Conservation (phyloP, 2,888 invertebrate species). For the Venusia cambrica region DNA sequence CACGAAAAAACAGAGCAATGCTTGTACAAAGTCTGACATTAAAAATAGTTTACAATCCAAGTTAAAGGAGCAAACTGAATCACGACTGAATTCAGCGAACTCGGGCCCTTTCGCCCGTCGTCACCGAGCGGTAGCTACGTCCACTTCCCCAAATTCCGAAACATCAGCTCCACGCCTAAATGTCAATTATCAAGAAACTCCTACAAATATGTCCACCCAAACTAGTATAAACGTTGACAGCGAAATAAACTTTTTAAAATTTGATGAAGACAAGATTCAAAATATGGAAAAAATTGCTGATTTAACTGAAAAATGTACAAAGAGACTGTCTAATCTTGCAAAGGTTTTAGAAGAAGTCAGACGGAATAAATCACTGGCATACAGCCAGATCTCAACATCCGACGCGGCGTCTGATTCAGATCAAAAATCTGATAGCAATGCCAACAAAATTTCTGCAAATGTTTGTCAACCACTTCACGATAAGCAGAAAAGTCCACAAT, state of each 20-base stretch:
- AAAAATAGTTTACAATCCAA: conserved; percentile 11
- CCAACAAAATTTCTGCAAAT: conserved; percentile 22
- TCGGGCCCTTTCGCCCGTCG: too few relatives aligned
- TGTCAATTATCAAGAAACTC: conserved; percentile 30
- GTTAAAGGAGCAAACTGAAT: conserved; percentile 3
- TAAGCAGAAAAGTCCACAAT: conserved; percentile 25
- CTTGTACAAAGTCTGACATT: conserved; percentile 8
- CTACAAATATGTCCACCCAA: conserved; percentile 57
- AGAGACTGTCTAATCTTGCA: conserved; percentile 68
- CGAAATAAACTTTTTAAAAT: conserved; percentile 58
- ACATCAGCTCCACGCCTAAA: conserved; percentile 27
- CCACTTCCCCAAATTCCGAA: conserved; percentile 44
- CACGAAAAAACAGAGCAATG: conserved; percentile 2
- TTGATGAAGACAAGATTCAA: conserved; percentile 67
- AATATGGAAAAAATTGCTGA: conserved; percentile 76
- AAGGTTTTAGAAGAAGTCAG: conserved; percentile 73
- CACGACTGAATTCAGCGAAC: conserved; percentile 6
- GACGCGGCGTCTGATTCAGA: conserved; percentile 61
- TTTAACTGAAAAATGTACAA: conserved; percentile 70
- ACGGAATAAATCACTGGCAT: conserved; percentile 64
- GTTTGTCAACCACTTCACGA: conserved; percentile 20
- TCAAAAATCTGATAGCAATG: conserved; percentile 45
- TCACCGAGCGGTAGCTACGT: conserved; percentile 32
- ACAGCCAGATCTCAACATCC: conserved; percentile 62
- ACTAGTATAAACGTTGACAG: conserved; percentile 49